A percentile compares a stretch with the other conserved stretches of the same genome.
phyloP scores from a whole-genome alignment of 2,797 vertebrate species.

The Sardinella longiceps region DNA sequence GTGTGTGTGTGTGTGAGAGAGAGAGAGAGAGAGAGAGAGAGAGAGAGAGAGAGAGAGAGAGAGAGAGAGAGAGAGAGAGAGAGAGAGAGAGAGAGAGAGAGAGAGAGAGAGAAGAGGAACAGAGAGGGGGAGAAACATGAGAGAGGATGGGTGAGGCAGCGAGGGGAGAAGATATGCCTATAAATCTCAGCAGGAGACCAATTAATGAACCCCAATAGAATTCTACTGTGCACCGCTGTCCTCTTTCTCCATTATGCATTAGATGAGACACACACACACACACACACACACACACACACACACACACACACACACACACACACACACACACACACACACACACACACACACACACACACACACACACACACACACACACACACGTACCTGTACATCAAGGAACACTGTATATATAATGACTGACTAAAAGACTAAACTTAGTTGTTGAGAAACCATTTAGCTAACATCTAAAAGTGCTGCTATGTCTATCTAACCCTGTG shows the following conservation, averaged over 20 bases:
- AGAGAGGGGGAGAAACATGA: neutral
- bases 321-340: constrained; percentile 23
- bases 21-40: neutral
- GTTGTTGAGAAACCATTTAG: neutral
- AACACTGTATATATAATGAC: neutral
- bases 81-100: neutral
- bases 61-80: neutral
- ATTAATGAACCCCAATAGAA: constrained; percentile 34
- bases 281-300: neutral
- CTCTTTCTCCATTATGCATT: constrained; percentile 45
- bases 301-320: constrained; percentile 11
- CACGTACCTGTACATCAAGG: neutral
- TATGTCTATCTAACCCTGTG: neutral
- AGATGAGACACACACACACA: constrained; percentile 21
- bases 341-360: constrained; percentile 33
- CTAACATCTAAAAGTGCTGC: neutral
- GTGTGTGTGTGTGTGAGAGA: neutral
- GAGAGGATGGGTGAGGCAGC: neutral
- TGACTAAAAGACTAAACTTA: neutral
- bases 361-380: neutral
- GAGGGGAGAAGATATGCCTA: neutral
- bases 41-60: neutral
- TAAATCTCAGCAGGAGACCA: constrained; percentile 40
- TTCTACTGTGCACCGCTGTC: constrained; percentile 30
- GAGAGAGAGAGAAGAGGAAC: neutral